Percentiles rank a stretch among this genome's conserved stretches.
Evolutionary conservation across 1,140 invertebrate genomes (phyloP).

Genomic region (Homarus americanus): DNA sequence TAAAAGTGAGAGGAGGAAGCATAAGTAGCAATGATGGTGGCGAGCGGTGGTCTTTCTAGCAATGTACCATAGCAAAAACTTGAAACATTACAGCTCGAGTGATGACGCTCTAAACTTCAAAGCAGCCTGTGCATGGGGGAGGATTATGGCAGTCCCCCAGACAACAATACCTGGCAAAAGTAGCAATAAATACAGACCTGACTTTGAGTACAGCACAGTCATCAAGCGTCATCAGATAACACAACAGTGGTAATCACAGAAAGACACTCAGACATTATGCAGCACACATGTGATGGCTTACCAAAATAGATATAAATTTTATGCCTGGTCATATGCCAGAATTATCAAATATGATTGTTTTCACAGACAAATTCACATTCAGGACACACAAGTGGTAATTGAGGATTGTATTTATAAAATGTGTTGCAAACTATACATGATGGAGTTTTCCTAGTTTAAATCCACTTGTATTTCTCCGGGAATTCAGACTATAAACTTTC

Average conservation of each 20-base stretch:
- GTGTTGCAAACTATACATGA: constrained; percentile 46
- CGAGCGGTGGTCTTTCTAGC: constrained; percentile 22
- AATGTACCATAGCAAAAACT: constrained; percentile 33
- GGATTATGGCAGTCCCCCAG: constrained; percentile 19
- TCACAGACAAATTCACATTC: constrained; percentile 45
- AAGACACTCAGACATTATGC: constrained; percentile 52
- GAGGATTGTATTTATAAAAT: constrained; percentile 19
- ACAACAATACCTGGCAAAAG: constrained; percentile 43
- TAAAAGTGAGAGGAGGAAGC: neutral
- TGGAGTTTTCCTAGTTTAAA: constrained; percentile 41
- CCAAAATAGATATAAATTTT: constrained; percentile 54
- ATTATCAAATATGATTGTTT: constrained; percentile 52
- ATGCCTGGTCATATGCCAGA: constrained; percentile 35
- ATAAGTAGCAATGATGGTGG: constrained; percentile 21
- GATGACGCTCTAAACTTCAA: constrained; percentile 44
- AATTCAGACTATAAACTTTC: neutral
- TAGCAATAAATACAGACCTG: constrained; percentile 32
- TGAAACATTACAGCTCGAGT: constrained; percentile 39
- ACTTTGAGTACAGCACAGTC: constrained; percentile 45
- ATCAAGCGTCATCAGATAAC: constrained; percentile 54
- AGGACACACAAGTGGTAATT: constrained; percentile 42
- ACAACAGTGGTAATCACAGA: constrained; percentile 52
- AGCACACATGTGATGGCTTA: constrained; percentile 46
- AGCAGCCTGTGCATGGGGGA: constrained; percentile 22
- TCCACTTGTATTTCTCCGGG: constrained; percentile 22